A percentile compares a stretch with the other conserved stretches of the same genome.
Conservation (phyloP, 2,113 vertebrate species). For the Tinamus guttatus region DNA sequence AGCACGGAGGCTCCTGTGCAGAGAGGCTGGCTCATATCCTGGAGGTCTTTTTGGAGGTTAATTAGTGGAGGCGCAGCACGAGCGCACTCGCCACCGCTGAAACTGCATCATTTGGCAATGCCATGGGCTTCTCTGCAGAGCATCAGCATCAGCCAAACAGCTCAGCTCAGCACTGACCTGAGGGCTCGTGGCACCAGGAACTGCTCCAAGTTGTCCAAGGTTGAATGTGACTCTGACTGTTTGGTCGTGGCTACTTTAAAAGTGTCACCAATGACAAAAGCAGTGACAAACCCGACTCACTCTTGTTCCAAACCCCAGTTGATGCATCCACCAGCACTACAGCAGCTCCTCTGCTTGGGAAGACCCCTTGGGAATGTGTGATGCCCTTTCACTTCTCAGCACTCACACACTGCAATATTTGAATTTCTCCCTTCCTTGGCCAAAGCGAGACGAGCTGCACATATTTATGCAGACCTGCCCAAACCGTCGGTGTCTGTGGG, state of each 20-base stretch:
- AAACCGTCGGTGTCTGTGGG: neutral
- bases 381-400: neutral
- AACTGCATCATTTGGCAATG: neutral
- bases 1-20: neutral
- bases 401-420: neutral
- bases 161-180: neutral
- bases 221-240: neutral
- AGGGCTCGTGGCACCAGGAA: neutral
- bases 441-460: neutral
- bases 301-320: neutral
- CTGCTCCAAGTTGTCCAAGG: neutral
- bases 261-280: neutral
- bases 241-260: neutral
- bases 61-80: neutral
- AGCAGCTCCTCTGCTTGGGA: neutral
- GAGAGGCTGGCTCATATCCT: neutral
- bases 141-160: rapidly evolving
- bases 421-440: neutral
- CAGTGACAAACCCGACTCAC: neutral
- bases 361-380: neutral
- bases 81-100: rapidly evolving
- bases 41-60: neutral
- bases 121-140: neutral
- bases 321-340: neutral
- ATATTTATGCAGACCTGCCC: neutral